phyloP scores from a whole-genome alignment of 1,140 invertebrate species.

The Drosophila rhopaloa region DNA sequence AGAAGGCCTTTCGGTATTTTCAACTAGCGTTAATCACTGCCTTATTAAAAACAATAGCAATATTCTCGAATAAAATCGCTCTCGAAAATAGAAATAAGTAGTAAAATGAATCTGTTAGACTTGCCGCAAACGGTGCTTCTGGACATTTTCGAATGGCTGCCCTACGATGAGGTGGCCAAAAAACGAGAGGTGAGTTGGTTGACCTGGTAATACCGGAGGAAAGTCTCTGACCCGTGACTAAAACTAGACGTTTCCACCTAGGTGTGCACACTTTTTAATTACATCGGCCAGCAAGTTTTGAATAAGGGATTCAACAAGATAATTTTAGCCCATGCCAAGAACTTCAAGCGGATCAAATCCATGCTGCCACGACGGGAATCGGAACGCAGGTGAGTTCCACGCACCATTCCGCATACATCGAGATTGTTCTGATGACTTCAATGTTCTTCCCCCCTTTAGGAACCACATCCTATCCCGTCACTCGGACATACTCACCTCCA shows the following conservation, averaged over 20 bases:
- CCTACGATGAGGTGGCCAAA: constrained; percentile 93
- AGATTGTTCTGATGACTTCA: constrained; percentile 9
- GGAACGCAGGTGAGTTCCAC: constrained; percentile 88
- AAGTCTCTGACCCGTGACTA: constrained; percentile 8
- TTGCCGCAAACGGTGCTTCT: constrained; percentile 92
- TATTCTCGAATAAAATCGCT: constrained; percentile 13
- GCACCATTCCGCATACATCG: not conserved
- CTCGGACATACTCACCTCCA: constrained; percentile 94
- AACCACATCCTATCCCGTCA: constrained; percentile 93
- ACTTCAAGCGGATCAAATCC: constrained; percentile 91
- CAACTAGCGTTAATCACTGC: constrained; percentile 8
- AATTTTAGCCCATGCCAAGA: constrained; percentile 90
- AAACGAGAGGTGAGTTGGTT: constrained; percentile 89
- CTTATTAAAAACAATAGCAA: constrained; percentile 23
- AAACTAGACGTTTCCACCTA: constrained; percentile 48
- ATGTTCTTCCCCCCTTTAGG: constrained; percentile 54
- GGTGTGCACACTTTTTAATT: constrained; percentile 93
- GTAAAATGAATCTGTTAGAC: constrained; percentile 85
- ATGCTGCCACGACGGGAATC: constrained; percentile 95
- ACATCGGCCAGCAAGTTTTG: constrained; percentile 89
- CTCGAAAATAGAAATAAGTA: constrained; percentile 14
- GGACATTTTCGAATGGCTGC: constrained; percentile 90
- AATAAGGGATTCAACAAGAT: constrained; percentile 93
- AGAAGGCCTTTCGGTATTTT: not conserved
- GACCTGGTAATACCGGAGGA: not conserved